Evolutionary conservation across 2,888 invertebrate species (phyloP).

Genomic region (Hypomecis punctinalis): DNA sequence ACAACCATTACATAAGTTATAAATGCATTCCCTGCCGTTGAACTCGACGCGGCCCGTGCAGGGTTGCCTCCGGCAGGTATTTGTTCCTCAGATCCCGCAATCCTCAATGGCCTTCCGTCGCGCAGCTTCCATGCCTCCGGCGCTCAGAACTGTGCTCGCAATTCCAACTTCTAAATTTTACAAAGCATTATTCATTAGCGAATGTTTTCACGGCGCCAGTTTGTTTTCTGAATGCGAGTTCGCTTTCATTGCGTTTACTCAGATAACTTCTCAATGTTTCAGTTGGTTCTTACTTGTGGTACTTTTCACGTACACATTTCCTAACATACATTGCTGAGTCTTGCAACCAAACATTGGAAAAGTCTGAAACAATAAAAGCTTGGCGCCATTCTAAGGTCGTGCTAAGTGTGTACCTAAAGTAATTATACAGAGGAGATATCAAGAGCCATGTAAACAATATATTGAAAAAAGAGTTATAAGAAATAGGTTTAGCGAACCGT

Average conservation of each 20-base stretch:
- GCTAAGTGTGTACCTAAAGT: too few species aligned
- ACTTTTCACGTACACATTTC: too few species aligned
- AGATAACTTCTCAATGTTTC: neutral
- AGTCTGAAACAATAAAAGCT: too few species aligned
- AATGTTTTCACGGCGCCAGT: slow-evolving; percentile 25
- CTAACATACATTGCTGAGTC: too few species aligned
- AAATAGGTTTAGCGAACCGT: too few species aligned
- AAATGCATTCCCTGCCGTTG: neutral
- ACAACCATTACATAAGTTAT: too few species aligned
- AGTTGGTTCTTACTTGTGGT: neutral
- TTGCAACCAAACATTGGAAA: too few species aligned
- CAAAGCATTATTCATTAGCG: slow-evolving; percentile 37
- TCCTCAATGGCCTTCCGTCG: slow-evolving; percentile 51
- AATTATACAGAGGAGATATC: too few species aligned
- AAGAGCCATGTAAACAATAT: too few species aligned
- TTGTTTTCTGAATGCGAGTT: slow-evolving; percentile 5
- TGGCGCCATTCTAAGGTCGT: too few species aligned
- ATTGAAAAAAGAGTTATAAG: too few species aligned
- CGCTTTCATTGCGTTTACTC: slow-evolving; percentile 9
- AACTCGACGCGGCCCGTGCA: slow-evolving; percentile 19
- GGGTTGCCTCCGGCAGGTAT: slow-evolving; percentile 39
- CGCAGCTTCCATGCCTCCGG: slow-evolving; percentile 34
- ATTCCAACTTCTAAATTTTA: slow-evolving; percentile 28
- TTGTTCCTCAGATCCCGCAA: slow-evolving; percentile 38
- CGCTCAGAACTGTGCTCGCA: slow-evolving; percentile 18